A percentile compares a stretch with the other conserved stretches of the same genome.
Conservation (phyloP, 2,113 vertebrate genomes). For the Romanogobio albipinnatus region DNA sequence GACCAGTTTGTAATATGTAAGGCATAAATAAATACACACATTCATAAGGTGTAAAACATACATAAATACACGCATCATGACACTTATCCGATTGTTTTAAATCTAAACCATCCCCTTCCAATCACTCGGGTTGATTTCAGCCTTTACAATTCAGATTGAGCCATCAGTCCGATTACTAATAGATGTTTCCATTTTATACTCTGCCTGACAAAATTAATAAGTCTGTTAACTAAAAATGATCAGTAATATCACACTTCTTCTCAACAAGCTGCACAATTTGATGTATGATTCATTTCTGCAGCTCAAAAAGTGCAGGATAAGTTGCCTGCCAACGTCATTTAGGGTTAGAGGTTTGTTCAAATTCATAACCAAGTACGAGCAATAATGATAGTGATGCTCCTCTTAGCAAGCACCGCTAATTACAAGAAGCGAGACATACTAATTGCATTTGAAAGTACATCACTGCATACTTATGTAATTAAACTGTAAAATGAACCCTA, state of each 20-base stretch:
- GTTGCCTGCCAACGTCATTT: not conserved
- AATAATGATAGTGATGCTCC: not conserved
- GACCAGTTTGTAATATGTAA: no score
- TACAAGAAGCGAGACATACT: constrained; percentile 18
- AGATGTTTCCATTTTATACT: not conserved
- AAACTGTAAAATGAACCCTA: constrained; percentile 17
- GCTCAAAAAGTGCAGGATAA: not conserved
- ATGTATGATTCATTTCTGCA: not conserved
- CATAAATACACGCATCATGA: not conserved
- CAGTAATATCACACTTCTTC: not conserved
- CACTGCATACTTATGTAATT: constrained; percentile 21
- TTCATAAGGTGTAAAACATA: no score
- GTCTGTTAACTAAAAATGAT: not conserved
- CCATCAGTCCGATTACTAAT: not conserved
- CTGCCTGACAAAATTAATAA: not conserved
- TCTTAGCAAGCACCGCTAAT: constrained; percentile 7
- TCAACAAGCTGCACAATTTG: not conserved
- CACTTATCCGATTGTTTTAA: no score
- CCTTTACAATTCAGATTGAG: no score
- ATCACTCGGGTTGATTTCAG: no score
- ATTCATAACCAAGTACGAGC: not conserved
- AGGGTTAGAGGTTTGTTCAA: not conserved
- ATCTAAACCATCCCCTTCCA: no score
- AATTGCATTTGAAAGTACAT: constrained; percentile 26
- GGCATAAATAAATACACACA: no score